phyloP scores from a whole-genome alignment of 2,797 vertebrate genomes.

The Botia kubotai region DNA sequence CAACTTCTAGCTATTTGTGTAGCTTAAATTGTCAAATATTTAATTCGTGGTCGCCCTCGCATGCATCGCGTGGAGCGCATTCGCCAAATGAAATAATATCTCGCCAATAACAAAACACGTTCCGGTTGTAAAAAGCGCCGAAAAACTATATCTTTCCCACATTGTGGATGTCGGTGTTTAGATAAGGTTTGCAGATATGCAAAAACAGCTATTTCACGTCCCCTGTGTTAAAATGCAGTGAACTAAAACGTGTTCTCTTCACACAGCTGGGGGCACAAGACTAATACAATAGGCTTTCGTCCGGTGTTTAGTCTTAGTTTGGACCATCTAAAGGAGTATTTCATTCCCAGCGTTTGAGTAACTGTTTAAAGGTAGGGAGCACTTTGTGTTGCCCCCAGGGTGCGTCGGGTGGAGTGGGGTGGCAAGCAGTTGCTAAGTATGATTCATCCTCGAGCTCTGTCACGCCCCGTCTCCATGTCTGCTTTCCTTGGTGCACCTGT shows the following conservation, averaged over 20 bases:
- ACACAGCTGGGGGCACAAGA: neutral
- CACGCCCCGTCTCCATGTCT: conserved; percentile 68
- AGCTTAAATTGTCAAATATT: neutral
- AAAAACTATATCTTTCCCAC: neutral
- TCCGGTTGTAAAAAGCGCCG: conserved; percentile 42
- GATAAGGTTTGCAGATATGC: neutral
- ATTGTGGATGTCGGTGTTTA: neutral
- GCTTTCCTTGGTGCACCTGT: conserved; percentile 67
- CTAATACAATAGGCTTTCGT: neutral
- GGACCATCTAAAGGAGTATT: neutral
- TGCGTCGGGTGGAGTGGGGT: neutral
- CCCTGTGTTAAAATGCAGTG: neutral
- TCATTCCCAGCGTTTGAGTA: neutral
- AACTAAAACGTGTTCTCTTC: neutral
- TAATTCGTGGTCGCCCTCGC: neutral
- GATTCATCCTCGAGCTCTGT: conserved; percentile 68
- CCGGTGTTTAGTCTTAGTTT: neutral
- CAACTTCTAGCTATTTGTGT: neutral
- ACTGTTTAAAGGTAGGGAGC: conserved; percentile 9
- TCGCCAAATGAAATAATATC: neutral
- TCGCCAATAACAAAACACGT: conserved; percentile 58
- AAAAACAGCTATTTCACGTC: neutral
- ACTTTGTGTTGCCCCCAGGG: conserved; percentile 67
- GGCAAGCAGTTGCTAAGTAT: conserved; percentile 50
- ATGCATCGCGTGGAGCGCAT: neutral